Percentiles rank a stretch among this genome's conserved stretches.
phyloP scores from a whole-genome alignment of 2,797 vertebrate genomes.

The Platyrinchus mystaceus region DNA sequence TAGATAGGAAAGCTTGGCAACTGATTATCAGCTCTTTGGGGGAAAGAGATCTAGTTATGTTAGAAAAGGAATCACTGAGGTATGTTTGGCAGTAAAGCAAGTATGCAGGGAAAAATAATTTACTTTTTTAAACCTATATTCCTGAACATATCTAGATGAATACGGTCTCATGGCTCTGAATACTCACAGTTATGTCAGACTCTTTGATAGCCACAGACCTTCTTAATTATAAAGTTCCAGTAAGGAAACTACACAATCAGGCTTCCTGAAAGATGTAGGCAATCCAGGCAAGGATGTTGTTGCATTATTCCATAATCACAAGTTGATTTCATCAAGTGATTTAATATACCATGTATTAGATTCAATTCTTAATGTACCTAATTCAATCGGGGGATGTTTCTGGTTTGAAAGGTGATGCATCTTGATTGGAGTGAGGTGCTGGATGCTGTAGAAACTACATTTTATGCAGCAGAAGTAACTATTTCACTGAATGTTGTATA shows the following conservation, averaged over 20 bases:
- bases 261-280: conserved; percentile 5
- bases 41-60: background rate
- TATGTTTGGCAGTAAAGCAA: background rate
- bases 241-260: background rate
- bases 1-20: background rate
- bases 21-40: background rate
- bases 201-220: background rate
- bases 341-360: conserved; percentile 25
- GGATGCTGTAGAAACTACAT: background rate
- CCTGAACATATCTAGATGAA: background rate
- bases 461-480: background rate
- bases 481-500: background rate
- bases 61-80: background rate
- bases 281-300: background rate
- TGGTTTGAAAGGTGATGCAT: conserved; percentile 27
- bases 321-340: conserved; percentile 28
- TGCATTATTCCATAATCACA: conserved; percentile 26
- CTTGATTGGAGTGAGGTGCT: background rate
- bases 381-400: conserved; percentile 29
- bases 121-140: background rate
- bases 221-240: background rate
- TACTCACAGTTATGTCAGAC: background rate
- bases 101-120: background rate
- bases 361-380: conserved; percentile 38
- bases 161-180: background rate